Base-by-base conservation (phyloP, 2,113 vertebrate genomes). In the Sturnira hondurensis region DNA sequence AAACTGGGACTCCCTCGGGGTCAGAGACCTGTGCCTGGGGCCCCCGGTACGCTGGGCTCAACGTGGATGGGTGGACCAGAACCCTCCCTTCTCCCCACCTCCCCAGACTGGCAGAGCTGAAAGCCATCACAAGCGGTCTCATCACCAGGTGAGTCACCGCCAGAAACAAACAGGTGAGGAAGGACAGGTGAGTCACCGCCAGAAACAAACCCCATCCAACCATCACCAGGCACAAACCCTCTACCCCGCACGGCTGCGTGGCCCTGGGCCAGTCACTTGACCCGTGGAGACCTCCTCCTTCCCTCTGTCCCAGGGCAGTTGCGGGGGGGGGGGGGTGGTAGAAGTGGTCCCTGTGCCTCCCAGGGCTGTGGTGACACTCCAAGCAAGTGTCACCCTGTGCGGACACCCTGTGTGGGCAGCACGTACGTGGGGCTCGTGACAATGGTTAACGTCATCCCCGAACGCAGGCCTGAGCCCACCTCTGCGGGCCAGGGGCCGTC, bases 401-500 rank as follows among this genome's bases (percentile, higher is more conserved):
- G 15, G n/a, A n/a, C 56, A 26, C 82, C 14, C 65, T 2, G 15
- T 2, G 5, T n/a, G 15, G 0, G 16, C 28, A 50, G 3, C n/a
- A 28, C n/a, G 12, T 2, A 7, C 41, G 13, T 0, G 12, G n/a
- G 50, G 36, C 5, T 81, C 54, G 47, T 2, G n/a, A 52, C 10
- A 63, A 50, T 3, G 7, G 54, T 54, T 11, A 28, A 56, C 7
- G 9, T 0, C 5, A 63, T 5, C 13, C 68, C 33, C 24, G 1
- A 41, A 88, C 26, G 31, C 74, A 84, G 76, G 67, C 78, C 52
- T 41, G 45, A 41, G 33, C 3, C 4, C 0, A 16, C 10, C 73
- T 16, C 47, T 33, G 12, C 45, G 67, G 56, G 13, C 12, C 28
- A 47, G 33, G 71, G 70, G 4, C 15, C 12, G n/a, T 20, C 77